A percentile compares a stretch with the other conserved stretches of the same genome.
phyloP scores from a whole-genome alignment of 2,888 invertebrate species.

The Oscheius sp. region DNA sequence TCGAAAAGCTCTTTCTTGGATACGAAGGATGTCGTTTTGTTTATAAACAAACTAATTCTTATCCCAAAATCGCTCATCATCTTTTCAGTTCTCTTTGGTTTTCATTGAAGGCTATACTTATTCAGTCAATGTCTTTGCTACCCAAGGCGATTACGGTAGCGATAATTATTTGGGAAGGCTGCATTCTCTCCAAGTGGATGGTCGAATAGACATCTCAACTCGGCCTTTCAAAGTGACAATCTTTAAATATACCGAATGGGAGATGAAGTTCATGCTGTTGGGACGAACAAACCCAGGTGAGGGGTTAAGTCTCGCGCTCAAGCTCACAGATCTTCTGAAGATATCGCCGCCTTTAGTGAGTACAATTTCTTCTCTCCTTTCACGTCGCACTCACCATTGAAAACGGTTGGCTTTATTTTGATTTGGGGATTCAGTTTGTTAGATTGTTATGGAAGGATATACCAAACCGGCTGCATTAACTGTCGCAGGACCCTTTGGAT shows the following conservation, averaged over 20 bases:
- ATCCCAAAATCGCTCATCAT: too few relatives aligned
- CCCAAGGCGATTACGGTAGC: background rate
- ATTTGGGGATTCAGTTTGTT: background rate
- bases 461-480: background rate
- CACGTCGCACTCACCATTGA: background rate
- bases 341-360: background rate
- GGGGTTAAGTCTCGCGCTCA: background rate
- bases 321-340: background rate
- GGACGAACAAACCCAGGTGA: background rate
- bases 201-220: background rate
- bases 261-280: background rate
- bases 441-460: background rate
- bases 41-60: too few relatives aligned
- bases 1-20: too few relatives aligned
- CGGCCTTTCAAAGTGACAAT: background rate
- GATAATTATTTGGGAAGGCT: background rate
- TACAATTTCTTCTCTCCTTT: background rate
- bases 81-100: background rate
- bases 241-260: background rate
- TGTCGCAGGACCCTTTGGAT: background rate
- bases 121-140: background rate
- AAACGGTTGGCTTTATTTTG: background rate
- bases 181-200: background rate
- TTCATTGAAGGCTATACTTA: background rate
- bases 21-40: too few relatives aligned